Percentiles rank a stretch among this genome's conserved stretches.
phyloP scores from a whole-genome alignment of 1,140 invertebrate genomes.

The Ganaspis sp. region DNA sequence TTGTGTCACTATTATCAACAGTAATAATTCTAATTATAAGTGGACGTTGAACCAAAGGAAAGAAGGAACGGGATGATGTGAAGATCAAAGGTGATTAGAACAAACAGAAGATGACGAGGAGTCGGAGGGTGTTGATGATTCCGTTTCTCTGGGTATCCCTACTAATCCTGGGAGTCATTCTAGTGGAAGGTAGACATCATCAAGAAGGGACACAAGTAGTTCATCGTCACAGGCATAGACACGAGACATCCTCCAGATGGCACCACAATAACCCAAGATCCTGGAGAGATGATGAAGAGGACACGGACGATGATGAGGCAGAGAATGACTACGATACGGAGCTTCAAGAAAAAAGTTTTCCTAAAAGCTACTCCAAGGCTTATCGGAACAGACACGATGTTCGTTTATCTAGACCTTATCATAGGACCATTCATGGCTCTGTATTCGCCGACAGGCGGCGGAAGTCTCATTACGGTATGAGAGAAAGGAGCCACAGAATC shows the following conservation, averaged over 20 bases:
- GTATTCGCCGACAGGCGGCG: constrained; percentile 38
- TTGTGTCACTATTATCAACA: background rate
- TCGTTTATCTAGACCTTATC: constrained; percentile 12
- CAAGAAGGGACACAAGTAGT: constrained; percentile 41
- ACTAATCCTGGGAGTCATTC: constrained; percentile 39
- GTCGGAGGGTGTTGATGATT: constrained; percentile 53
- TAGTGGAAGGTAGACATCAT: constrained; percentile 46
- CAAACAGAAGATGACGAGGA: constrained; percentile 53
- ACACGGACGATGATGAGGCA: constrained; percentile 44
- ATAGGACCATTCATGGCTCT: constrained; percentile 41
- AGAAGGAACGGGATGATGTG: constrained; percentile 45
- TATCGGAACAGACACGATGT: background rate
- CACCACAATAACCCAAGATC: constrained; percentile 37
- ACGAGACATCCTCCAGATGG: constrained; percentile 53
- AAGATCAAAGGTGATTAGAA: constrained; percentile 41
- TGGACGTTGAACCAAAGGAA: background rate
- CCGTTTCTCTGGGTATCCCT: constrained; percentile 49
- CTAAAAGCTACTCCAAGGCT: constrained; percentile 38
- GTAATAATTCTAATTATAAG: background rate
- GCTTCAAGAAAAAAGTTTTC: background rate
- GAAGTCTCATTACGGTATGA: constrained; percentile 34
- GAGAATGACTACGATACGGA: constrained; percentile 39
- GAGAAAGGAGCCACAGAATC: constrained; percentile 41
- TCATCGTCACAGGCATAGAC: constrained; percentile 65
- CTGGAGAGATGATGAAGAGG: constrained; percentile 40